phyloP scores from a whole-genome alignment of 2,797 vertebrate species.

The Sebastes wilsoni region DNA sequence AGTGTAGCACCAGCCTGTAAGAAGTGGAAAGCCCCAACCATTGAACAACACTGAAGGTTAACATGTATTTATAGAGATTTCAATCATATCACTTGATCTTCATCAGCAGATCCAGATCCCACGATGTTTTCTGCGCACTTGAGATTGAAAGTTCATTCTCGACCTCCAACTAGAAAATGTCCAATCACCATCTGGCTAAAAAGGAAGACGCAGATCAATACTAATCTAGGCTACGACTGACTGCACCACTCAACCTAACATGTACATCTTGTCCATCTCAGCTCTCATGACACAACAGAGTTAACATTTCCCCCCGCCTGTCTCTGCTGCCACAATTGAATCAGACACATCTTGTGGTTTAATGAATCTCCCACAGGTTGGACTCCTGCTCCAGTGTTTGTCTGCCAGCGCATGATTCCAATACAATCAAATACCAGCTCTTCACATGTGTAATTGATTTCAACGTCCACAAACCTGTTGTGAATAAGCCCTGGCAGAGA shows the following conservation, averaged over 20 bases:
- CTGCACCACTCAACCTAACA: not conserved
- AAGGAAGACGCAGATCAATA: not conserved
- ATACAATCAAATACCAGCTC: not conserved
- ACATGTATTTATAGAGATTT: too few species aligned
- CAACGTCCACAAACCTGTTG: not conserved
- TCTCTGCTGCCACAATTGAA: not conserved
- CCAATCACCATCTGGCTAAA: not conserved
- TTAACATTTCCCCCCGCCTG: not conserved
- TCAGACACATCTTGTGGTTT: conserved; percentile 2
- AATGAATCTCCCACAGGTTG: not conserved
- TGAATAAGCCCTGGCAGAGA: conserved; percentile 5
- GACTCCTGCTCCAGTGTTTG: not conserved
- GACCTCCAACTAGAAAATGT: too few species aligned
- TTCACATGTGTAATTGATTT: conserved; percentile 26
- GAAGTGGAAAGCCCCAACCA: too few species aligned
- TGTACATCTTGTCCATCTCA: not conserved
- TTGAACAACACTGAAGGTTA: too few species aligned
- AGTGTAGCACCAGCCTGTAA: too few species aligned
- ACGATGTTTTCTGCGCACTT: too few species aligned
- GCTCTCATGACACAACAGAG: not conserved
- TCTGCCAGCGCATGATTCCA: not conserved
- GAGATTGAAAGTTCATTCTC: too few species aligned
- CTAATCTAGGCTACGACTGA: not conserved
- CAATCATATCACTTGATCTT: too few species aligned
- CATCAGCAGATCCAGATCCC: too few species aligned